These are phyloP conservation scores for Yponomeuta malinellus DNA, from an alignment of 2,888 invertebrate species.

Conservation along the genomic window DNA sequence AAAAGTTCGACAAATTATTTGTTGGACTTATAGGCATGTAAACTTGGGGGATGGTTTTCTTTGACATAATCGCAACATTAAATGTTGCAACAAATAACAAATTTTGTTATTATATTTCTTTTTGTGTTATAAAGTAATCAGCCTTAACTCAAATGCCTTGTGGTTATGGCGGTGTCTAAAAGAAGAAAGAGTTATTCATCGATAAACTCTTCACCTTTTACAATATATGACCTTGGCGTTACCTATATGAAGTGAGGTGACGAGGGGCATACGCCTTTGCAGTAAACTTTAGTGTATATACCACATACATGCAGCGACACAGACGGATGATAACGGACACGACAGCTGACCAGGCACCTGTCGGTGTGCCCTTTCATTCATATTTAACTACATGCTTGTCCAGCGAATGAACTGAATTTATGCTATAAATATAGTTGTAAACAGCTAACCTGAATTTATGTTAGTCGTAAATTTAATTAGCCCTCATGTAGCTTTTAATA, in stretches of 20 bases:
- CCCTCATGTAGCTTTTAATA: neutral
- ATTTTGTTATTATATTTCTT: neutral
- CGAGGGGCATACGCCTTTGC: neutral
- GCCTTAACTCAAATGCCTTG: no score
- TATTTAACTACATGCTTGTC: neutral
- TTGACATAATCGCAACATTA: neutral
- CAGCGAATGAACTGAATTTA: neutral
- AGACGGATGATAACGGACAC: slow-evolving; percentile 2
- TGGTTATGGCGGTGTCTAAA: neutral
- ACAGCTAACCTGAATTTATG: slow-evolving; percentile 6
- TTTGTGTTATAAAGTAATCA: no score
- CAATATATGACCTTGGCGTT: neutral
- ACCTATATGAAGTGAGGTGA: neutral
- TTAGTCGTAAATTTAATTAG: slow-evolving; percentile 6
- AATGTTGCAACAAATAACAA: neutral
- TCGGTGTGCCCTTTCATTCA: slow-evolving; percentile 13
- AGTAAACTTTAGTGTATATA: neutral
- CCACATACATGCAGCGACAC: neutral
- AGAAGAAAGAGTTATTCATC: neutral
- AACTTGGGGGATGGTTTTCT: neutral
- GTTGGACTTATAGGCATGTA: neutral
- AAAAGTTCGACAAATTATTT: neutral
- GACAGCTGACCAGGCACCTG: slow-evolving; percentile 13
- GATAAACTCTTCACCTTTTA: neutral
- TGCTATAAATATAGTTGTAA: slow-evolving; percentile 4